phyloP scores from a whole-genome alignment of 2,888 invertebrate genomes.

The Mycalesis mineus region DNA sequence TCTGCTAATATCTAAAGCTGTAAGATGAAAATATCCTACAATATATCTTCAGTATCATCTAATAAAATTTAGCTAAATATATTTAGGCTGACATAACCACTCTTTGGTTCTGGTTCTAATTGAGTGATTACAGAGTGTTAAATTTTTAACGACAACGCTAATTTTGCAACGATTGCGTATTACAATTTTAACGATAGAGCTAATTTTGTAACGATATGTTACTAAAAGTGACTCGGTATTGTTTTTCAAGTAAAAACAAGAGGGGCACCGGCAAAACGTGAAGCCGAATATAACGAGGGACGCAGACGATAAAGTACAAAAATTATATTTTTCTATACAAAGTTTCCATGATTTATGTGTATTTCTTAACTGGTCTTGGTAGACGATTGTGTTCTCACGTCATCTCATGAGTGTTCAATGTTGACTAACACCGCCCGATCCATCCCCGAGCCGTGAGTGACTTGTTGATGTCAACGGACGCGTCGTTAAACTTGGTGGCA shows the following conservation, averaged over 20 bases:
- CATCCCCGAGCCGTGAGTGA: conserved; percentile 34
- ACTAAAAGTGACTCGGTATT: conserved; percentile 37
- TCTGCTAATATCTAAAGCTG: not conserved
- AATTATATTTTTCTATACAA: conserved; percentile 39
- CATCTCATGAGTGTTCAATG: conserved; percentile 66
- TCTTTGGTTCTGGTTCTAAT: conserved; percentile 19
- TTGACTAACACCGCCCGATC: conserved; percentile 64
- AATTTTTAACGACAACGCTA: not conserved
- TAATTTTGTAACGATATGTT: conserved; percentile 12
- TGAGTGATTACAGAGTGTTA: not conserved
- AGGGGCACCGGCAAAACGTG: conserved; percentile 65
- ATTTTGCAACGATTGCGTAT: no score
- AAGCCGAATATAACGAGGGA: conserved; percentile 42
- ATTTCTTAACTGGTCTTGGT: conserved; percentile 61
- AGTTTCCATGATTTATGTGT: conserved; percentile 47
- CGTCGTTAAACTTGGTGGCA: conserved; percentile 25
- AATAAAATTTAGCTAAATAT: not conserved
- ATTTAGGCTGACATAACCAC: not conserved
- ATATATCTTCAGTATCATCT: not conserved
- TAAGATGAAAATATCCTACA: not conserved
- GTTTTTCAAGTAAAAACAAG: conserved; percentile 72
- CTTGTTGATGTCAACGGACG: not conserved
- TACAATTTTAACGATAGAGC: not conserved
- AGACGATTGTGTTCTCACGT: conserved; percentile 61
- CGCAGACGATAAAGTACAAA: conserved; percentile 35